phyloP scores from a whole-genome alignment of 2,113 vertebrate species.

The Pogona vitticeps region DNA sequence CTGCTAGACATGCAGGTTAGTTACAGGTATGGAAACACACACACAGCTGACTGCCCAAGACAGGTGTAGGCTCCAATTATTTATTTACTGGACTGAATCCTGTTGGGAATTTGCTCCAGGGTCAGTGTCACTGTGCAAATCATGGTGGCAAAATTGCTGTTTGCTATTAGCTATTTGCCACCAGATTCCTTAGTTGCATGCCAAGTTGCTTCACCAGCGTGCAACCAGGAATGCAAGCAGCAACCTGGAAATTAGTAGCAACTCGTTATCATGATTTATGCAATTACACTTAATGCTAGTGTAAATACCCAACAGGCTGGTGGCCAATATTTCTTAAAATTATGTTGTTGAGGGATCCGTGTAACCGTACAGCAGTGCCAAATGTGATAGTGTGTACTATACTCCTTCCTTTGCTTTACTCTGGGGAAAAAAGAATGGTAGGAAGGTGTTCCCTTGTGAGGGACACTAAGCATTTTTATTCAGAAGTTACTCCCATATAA shows the following conservation, averaged over 20 bases:
- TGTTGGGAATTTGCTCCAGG: not conserved
- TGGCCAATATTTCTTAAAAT: no score
- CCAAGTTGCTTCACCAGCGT: no score
- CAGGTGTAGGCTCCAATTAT: not conserved
- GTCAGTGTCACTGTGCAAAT: constrained; percentile 37
- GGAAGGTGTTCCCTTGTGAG: not conserved
- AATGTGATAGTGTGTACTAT: not conserved
- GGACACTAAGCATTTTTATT: no score
- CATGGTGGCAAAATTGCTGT: no score
- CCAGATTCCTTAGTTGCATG: no score
- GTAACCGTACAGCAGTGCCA: not conserved
- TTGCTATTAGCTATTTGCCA: no score
- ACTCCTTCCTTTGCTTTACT: not conserved
- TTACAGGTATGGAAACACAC: not conserved
- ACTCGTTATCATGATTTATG: no score
- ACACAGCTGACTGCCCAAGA: constrained; percentile 19
- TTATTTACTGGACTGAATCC: constrained; percentile 14
- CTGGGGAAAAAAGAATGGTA: not conserved
- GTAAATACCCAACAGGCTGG: no score
- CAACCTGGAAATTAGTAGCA: no score
- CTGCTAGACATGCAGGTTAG: not conserved
- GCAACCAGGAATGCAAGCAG: no score
- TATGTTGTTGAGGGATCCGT: not conserved
- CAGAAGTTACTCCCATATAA: no score
- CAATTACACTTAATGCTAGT: no score